Percentiles rank a stretch among this genome's conserved stretches.
phyloP scores from a whole-genome alignment of 2,113 vertebrate genomes.

The Candoia aspera region DNA sequence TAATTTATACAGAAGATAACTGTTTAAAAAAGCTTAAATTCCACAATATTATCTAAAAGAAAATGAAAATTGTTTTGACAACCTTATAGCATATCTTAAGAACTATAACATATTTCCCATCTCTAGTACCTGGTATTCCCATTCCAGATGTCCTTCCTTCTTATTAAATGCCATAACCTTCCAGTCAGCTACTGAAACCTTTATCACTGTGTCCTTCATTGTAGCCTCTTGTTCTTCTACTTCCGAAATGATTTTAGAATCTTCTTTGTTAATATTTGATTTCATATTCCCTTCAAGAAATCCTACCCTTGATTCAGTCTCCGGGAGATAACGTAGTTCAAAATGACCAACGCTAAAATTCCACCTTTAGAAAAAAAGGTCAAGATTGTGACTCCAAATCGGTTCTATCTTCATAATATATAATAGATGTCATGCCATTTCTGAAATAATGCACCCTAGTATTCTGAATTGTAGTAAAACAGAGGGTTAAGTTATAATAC shows the following conservation, averaged over 20 bases:
- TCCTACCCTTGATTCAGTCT: slow-evolving; percentile 80
- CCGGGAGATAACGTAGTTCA: slow-evolving; percentile 89
- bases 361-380: slow-evolving; percentile 85
- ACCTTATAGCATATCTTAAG: slow-evolving; percentile 1
- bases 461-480: not conserved
- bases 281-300: slow-evolving; percentile 87
- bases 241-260: slow-evolving; percentile 84
- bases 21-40: not conserved
- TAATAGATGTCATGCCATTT: slow-evolving; percentile 2
- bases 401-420: not conserved
- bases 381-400: not conserved
- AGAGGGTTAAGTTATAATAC: not conserved
- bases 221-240: slow-evolving; percentile 81
- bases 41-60: slow-evolving; percentile 7
- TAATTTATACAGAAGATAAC: not conserved
- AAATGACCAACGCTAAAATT: slow-evolving; percentile 99
- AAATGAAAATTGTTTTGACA: slow-evolving; percentile 13
- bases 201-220: slow-evolving; percentile 88
- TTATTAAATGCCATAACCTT: slow-evolving; percentile 95
- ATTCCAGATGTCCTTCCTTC: slow-evolving; percentile 86
- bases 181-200: slow-evolving; percentile 95
- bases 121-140: slow-evolving; percentile 91
- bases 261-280: slow-evolving; percentile 77
- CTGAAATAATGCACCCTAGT: not conserved
- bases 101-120: not conserved